A percentile compares a stretch with the other conserved stretches of the same genome.
These are phyloP conservation scores for Diglossa brunneiventris DNA, from an alignment of 2,113 vertebrate genomes.

Conservation along the genomic window DNA sequence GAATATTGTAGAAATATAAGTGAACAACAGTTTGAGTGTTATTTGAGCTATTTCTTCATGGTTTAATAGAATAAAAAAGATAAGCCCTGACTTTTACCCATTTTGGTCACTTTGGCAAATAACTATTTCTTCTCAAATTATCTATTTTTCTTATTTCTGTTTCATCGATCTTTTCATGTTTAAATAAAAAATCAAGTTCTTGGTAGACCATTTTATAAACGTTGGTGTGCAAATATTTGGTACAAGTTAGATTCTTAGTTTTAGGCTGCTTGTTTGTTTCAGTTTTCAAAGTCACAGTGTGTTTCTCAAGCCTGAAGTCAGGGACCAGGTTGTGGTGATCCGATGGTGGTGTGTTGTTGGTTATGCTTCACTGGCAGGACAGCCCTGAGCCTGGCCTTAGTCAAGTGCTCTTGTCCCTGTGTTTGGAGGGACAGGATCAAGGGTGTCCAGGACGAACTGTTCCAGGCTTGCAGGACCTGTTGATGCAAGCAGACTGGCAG, in stretches of 20 bases:
- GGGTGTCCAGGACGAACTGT: neutral
- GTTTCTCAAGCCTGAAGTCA: neutral
- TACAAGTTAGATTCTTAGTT: neutral
- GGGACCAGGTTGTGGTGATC: neutral
- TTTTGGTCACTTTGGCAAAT: neutral
- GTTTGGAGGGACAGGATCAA: neutral
- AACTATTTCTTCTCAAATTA: neutral
- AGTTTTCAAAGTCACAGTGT: neutral
- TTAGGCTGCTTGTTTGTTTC: neutral
- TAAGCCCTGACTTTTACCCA: neutral
- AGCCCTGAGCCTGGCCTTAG: neutral
- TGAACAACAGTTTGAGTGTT: neutral
- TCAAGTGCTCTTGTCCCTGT: neutral
- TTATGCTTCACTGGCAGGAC: neutral
- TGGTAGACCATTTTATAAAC: neutral
- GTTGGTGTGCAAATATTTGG: neutral
- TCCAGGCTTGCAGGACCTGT: neutral
- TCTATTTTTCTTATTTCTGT: neutral
- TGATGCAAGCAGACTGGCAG: neutral
- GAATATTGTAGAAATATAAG: neutral
- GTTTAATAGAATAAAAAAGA: neutral
- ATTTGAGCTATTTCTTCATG: neutral
- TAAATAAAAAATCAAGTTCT: neutral
- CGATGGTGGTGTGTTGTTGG: neutral
- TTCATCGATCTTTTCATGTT: neutral